phyloP scores from a whole-genome alignment of 2,888 invertebrate genomes.

The Chymomyza amoena region DNA sequence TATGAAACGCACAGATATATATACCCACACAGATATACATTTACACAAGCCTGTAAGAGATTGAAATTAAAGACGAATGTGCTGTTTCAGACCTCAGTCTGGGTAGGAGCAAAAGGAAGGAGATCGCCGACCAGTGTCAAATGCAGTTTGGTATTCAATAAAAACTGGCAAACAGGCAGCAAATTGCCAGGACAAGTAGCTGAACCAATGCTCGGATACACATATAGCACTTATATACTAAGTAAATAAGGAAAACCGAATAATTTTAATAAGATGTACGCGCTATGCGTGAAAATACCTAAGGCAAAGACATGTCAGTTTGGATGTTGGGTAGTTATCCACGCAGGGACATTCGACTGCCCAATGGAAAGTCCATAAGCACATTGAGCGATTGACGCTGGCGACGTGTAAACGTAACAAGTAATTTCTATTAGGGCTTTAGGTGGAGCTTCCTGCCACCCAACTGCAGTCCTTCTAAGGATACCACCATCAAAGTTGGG shows the following conservation, averaged over 20 bases:
- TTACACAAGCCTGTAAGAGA: no score
- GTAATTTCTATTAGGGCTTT: constrained; percentile 66
- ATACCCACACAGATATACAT: no score
- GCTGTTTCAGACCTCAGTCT: no score
- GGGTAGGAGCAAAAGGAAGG: no score
- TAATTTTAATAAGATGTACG: constrained; percentile 53
- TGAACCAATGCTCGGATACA: not conserved
- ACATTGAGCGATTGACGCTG: constrained; percentile 25
- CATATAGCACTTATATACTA: no score
- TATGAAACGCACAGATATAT: no score
- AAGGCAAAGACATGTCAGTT: not conserved
- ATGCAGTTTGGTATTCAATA: constrained; percentile 37
- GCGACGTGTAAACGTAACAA: constrained; percentile 72
- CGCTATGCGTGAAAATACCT: constrained; percentile 9
- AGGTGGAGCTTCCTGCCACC: no score
- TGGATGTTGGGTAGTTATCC: not conserved
- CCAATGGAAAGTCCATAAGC: not conserved
- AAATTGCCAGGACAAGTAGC: constrained; percentile 5
- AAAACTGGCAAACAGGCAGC: constrained; percentile 30
- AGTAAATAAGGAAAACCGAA: constrained; percentile 28
- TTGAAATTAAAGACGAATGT: no score
- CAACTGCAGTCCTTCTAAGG: constrained; percentile 5
- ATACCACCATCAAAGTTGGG: not conserved
- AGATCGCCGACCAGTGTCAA: no score
- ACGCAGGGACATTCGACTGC: not conserved